Percentiles rank a stretch among this genome's conserved stretches.
Conservation (phyloP, 1,140 invertebrate species). For the Microplitis demolitor region DNA sequence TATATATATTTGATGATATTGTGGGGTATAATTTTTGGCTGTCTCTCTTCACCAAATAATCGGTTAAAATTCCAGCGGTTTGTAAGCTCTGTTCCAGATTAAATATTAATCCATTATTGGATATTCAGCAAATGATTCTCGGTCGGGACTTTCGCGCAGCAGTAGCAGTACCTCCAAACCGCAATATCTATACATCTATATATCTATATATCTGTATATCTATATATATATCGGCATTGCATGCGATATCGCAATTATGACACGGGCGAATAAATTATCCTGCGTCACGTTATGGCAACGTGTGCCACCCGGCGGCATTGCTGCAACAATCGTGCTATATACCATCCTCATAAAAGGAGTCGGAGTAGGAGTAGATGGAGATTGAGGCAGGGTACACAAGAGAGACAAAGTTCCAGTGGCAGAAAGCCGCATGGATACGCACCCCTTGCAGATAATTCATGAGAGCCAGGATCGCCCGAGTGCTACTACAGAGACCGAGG, state of each 20-base stretch:
- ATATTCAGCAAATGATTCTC: constrained; percentile 15
- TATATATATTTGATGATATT: too few species aligned
- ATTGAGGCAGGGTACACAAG: neutral
- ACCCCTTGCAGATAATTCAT: constrained; percentile 19
- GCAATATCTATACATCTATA: neutral
- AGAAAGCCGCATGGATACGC: constrained; percentile 13
- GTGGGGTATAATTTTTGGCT: neutral
- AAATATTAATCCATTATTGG: constrained; percentile 24
- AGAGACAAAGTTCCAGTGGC: constrained; percentile 15
- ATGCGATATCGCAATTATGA: constrained; percentile 47
- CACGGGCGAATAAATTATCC: constrained; percentile 44
- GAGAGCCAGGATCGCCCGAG: neutral
- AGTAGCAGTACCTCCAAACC: neutral
- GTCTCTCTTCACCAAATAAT: too few species aligned
- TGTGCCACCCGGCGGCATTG: constrained; percentile 3
- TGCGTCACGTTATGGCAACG: constrained; percentile 39
- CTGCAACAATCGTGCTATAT: neutral
- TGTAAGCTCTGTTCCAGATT: constrained; percentile 8
- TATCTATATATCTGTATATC: too few species aligned
- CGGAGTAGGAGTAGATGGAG: neutral
- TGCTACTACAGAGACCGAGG: neutral
- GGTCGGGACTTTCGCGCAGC: neutral
- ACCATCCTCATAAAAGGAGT: neutral
- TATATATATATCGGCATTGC: constrained; percentile 28
- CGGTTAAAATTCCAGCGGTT: neutral